These are phyloP conservation scores for Trididemnum nubilum DNA, from an alignment of 23 tunicate species.

Conservation along the genomic window DNA sequence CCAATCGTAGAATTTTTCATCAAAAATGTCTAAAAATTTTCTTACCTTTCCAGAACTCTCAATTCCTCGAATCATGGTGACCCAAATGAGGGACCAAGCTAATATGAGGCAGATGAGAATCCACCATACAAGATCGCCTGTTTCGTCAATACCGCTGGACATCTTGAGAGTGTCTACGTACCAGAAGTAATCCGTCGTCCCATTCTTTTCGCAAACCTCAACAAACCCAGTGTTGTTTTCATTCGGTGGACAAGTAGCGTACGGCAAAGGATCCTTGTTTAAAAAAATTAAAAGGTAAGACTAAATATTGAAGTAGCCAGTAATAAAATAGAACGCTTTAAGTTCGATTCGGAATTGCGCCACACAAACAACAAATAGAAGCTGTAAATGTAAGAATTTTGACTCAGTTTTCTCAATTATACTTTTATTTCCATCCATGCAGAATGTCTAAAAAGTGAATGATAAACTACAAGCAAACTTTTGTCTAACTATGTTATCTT, in stretches of 20 bases:
- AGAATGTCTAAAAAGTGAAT: no score
- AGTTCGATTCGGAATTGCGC: background rate
- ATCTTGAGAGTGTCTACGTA: constrained; percentile 82
- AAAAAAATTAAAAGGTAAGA: background rate
- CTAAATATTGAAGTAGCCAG: no score
- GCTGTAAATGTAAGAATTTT: no score
- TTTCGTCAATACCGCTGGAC: constrained; percentile 47
- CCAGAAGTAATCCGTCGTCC: constrained; percentile 93
- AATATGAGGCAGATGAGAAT: constrained; percentile 72
- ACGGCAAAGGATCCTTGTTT: constrained; percentile 88
- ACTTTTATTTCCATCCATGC: no score
- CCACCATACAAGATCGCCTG: constrained; percentile 90
- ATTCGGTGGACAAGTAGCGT: constrained; percentile 77
- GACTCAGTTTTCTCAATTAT: no score
- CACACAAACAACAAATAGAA: no score
- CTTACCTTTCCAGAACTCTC: constrained; percentile 96
- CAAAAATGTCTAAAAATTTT: no score
- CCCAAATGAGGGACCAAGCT: constrained; percentile 83
- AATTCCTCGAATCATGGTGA: constrained; percentile 88
- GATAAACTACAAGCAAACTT: no score
- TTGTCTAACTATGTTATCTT: no score
- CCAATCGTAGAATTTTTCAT: no score
- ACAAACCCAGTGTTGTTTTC: constrained; percentile 71
- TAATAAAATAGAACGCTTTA: background rate
- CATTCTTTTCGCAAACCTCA: constrained; percentile 54